Percentiles rank a stretch among this genome's conserved stretches.
These are phyloP conservation scores for Columba janthina DNA, from an alignment of 2,113 vertebrate genomes.

Conservation along the genomic window DNA sequence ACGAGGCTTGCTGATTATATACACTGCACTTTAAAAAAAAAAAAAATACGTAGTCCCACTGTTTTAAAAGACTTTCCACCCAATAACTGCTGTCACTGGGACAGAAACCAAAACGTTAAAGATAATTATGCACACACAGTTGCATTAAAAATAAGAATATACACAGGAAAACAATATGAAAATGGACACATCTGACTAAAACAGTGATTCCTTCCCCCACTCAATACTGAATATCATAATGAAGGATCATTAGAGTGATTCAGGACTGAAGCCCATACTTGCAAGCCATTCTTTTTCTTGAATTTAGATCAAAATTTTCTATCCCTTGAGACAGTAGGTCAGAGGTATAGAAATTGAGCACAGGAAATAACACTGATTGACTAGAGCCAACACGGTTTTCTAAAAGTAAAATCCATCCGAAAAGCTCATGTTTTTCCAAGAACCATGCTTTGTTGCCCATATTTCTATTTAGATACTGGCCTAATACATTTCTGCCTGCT, in stretches of 20 bases:
- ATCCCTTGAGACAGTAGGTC: accelerated
- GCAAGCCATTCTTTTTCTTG: background rate
- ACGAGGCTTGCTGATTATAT: background rate
- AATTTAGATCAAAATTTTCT: background rate
- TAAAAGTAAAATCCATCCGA: too few relatives aligned
- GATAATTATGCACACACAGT: background rate
- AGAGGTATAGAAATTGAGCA: background rate
- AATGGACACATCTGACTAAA: background rate
- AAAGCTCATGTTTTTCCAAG: too few relatives aligned
- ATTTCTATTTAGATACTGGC: too few relatives aligned
- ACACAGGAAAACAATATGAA: background rate
- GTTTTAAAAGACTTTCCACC: background rate
- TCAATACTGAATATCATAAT: background rate
- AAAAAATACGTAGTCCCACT: background rate
- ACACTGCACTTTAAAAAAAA: background rate
- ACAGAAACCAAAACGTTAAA: background rate
- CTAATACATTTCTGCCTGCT: too few relatives aligned
- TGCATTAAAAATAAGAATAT: background rate
- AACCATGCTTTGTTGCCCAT: too few relatives aligned
- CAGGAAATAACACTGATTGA: too few relatives aligned
- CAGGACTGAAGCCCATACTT: background rate
- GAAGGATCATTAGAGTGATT: accelerated
- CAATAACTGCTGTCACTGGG: background rate
- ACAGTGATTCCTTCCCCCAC: background rate
- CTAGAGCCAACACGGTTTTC: too few relatives aligned